These are phyloP conservation scores for Acanthopleura granulata DNA, from an alignment of 2,888 invertebrate genomes.

Conservation along the genomic window DNA sequence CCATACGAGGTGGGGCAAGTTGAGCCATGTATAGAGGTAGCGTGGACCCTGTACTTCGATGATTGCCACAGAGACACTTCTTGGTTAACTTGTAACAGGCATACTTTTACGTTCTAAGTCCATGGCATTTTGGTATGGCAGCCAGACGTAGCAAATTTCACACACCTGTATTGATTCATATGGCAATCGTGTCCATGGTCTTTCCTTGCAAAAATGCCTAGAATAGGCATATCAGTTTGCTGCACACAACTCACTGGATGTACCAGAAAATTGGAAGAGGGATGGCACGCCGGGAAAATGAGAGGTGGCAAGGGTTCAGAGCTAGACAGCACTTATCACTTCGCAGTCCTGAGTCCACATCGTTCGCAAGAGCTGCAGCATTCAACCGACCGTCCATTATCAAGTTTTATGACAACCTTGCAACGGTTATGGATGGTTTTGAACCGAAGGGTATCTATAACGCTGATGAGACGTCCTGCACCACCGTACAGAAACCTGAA, in stretches of 20 bases:
- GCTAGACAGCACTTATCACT: slow-evolving; percentile 24
- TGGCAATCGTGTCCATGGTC: too few species aligned
- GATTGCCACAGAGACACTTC: too few species aligned
- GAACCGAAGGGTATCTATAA: slow-evolving; percentile 23
- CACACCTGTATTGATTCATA: too few species aligned
- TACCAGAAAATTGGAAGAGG: background rate
- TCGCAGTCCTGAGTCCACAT: slow-evolving; percentile 35
- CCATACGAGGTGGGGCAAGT: too few species aligned
- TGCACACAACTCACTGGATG: background rate
- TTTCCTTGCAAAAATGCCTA: background rate
- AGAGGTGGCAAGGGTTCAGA: slow-evolving; percentile 18
- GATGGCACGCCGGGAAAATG: slow-evolving; percentile 19
- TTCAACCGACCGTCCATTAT: slow-evolving; percentile 33
- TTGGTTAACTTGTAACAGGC: too few species aligned
- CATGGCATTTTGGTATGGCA: too few species aligned
- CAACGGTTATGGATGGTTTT: slow-evolving; percentile 25
- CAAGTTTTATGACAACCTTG: slow-evolving; percentile 35
- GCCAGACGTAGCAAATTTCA: too few species aligned
- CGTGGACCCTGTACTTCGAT: too few species aligned
- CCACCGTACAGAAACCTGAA: slow-evolving; percentile 17
- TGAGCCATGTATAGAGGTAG: background rate
- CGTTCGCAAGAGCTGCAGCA: slow-evolving; percentile 31
- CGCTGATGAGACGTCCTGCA: slow-evolving; percentile 20
- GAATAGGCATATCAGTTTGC: slow-evolving; percentile 7
- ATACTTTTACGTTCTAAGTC: too few species aligned